Percentiles rank a stretch among this genome's conserved stretches.
Conservation (phyloP, 2,888 invertebrate genomes). For the Drosophila eohydei region DNA sequence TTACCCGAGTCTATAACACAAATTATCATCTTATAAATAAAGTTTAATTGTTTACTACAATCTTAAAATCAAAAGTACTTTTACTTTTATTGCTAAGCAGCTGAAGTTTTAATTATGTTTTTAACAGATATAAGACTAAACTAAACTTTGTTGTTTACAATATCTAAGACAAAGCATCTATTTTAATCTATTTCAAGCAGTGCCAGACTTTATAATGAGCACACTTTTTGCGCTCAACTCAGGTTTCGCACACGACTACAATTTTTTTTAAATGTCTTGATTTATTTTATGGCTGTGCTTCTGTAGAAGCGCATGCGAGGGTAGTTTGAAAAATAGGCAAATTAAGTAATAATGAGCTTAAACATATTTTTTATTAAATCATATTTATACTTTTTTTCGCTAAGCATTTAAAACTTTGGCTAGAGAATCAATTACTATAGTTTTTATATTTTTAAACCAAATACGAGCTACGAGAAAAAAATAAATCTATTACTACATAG, state of each 20-base stretch:
- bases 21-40: constrained; percentile 16
- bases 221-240: neutral
- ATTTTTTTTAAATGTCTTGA: neutral
- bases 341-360: no score
- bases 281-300: neutral
- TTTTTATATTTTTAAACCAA: neutral
- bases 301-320: neutral
- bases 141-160: neutral
- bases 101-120: neutral
- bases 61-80: neutral
- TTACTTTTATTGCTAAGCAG: neutral
- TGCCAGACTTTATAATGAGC: neutral
- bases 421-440: neutral
- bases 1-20: constrained; percentile 86
- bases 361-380: neutral
- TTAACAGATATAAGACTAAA: neutral
- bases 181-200: neutral
- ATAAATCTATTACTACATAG: neutral
- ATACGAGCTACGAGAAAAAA: neutral
- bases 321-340: neutral
- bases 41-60: constrained; percentile 6
- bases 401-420: no score
- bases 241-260: neutral
- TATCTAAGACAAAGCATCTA: neutral
- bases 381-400: neutral